phyloP scores from a whole-genome alignment of 1,140 invertebrate species.

The Idris sp. region DNA sequence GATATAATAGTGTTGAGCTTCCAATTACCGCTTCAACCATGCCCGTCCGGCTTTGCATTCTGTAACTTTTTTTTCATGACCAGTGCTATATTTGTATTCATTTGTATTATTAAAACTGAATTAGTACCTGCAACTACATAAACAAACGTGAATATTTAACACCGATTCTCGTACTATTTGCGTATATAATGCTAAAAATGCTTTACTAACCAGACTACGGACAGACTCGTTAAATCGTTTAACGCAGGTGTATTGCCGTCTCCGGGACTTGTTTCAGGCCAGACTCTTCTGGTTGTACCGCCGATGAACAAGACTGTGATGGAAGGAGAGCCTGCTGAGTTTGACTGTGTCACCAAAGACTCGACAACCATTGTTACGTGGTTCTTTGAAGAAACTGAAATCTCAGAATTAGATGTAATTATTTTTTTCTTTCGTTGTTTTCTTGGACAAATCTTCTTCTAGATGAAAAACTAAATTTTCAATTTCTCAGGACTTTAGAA shows the following conservation, averaged over 20 bases:
- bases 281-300: constrained; percentile 88
- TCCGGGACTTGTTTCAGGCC: constrained; percentile 82
- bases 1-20: constrained; percentile 37
- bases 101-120: not conserved
- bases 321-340: constrained; percentile 89
- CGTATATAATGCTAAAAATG: constrained; percentile 44
- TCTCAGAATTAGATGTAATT: constrained; percentile 79
- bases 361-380: constrained; percentile 81
- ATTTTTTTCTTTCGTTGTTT: not conserved
- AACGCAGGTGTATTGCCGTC: constrained; percentile 75
- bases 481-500: constrained; percentile 79
- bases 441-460: no score
- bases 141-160: no score
- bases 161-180: constrained; percentile 10
- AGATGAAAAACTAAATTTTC: no score
- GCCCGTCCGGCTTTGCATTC: constrained; percentile 46
- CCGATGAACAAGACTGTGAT: constrained; percentile 93
- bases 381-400: constrained; percentile 83
- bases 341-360: constrained; percentile 88
- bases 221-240: constrained; percentile 77
- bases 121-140: no score
- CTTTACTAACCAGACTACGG: constrained; percentile 75
- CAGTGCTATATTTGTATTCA: not conserved
- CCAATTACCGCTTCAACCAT: constrained; percentile 39
- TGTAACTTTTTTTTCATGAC: constrained; percentile 21